phyloP scores from a whole-genome alignment of 2,113 vertebrate species.

The human region GRCh38 chr3:189272001-189272500 shows the following conservation, averaged over 20 bases:
- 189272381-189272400: not conserved
- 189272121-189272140: conserved; percentile 58
- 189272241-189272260: conserved; percentile 75
- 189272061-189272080: conserved; percentile 3
- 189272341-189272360: conserved; percentile 26
- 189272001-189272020: accelerated
- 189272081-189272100: not conserved
- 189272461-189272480: not conserved
- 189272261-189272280: conserved; percentile 79
- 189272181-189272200: conserved; percentile 67
- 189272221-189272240: conserved; percentile 79
- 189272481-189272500: not conserved
- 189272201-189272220: conserved; percentile 75
- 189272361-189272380: conserved; percentile 44
- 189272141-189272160: conserved; percentile 65
- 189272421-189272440: not conserved
- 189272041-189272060: conserved; percentile 1
- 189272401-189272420: not conserved
- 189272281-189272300: conserved; percentile 74
- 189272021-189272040: conserved; percentile 28
- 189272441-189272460: conserved; percentile 18
- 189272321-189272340: conserved; percentile 69
- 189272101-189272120: conserved; percentile 57
- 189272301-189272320: conserved; percentile 76
- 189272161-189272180: conserved; percentile 73